phyloP scores from a whole-genome alignment of 2,797 vertebrate species.

The Remorina albescens region DNA sequence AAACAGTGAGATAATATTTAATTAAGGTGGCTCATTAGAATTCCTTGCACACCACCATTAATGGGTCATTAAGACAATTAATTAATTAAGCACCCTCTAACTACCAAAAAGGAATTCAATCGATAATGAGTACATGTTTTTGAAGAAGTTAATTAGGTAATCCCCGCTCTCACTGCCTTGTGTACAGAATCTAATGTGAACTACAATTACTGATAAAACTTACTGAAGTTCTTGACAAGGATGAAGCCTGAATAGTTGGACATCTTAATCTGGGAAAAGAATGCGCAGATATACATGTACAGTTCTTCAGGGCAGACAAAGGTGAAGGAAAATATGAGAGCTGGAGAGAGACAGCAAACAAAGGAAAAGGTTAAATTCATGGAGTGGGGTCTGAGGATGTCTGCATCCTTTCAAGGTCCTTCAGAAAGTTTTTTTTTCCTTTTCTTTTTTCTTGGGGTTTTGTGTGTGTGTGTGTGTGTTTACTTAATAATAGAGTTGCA shows the following conservation, averaged over 20 bases:
- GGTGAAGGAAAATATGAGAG: constrained; percentile 2
- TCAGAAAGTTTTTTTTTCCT: neutral
- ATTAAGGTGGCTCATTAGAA: constrained; percentile 87
- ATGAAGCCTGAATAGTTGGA: constrained; percentile 15
- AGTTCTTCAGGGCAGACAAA: neutral
- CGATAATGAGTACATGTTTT: constrained; percentile 85
- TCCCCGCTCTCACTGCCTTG: constrained; percentile 64
- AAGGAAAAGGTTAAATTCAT: neutral
- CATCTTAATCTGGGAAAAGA: constrained; percentile 18
- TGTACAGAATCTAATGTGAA: constrained; percentile 66
- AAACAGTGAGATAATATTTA: constrained; percentile 90
- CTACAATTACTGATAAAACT: constrained; percentile 70
- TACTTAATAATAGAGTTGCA: constrained; percentile 5
- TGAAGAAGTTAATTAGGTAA: constrained; percentile 85
- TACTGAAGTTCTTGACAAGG: constrained; percentile 55
- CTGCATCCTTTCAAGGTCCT: neutral
- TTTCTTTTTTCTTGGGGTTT: too few species aligned
- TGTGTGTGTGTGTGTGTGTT: too few species aligned
- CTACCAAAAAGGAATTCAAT: constrained; percentile 85
- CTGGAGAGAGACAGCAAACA: neutral
- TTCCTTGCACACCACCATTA: constrained; percentile 81
- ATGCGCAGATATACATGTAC: neutral
- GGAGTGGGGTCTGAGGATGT: neutral
- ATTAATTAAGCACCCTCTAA: constrained; percentile 86
- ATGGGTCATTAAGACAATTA: constrained; percentile 87